Evolutionary conservation across 2,888 invertebrate genomes (phyloP), one percentile per base, ranked within the genome.

Genomic region (Beris morrisii): DNA sequence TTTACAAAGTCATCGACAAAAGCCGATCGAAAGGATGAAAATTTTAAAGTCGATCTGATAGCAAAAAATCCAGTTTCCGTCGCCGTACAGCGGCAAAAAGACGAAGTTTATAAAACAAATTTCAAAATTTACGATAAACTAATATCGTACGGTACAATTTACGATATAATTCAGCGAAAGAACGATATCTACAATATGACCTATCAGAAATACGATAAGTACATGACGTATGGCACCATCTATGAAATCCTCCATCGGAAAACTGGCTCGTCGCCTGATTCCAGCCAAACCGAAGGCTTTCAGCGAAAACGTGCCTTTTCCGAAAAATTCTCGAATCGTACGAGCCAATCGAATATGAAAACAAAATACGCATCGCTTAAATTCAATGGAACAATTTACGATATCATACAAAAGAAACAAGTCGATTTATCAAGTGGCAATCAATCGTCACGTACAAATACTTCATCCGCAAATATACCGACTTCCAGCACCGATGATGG

Each of bases 191-290:
- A 79, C 72, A 77, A 76, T 69, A 68, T 77, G 71, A 78, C 79
- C 11, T 78, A 78, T 71, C 78, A 79, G 66, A 79, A 79, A 65
- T 81, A 80, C 69, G 81, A 81, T 72, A 80, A 81, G 65, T 81
- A 81, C 69, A 81, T 81, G 81, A 81, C 81, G 32, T 81, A 81
- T 68, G 81, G 81, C 65, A 81, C 81, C 56, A 80, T 81, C 64
- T 81, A 81, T 70, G 81, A 81, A 71, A 81, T 81, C 70, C 67
- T 81, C 46, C 81, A 81, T 71, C 77, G 80, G 43, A 81, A 81
- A 68, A 75, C 77, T 5, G 74, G 61, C 43, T 52, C 61, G 15
- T 5, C 48, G 12, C 15, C 38, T 1, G 13, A 7, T 4, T 31
- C 31, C 13, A 61, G 52, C 38, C 50, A 61, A n/a, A 15, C 38